phyloP scores from a whole-genome alignment of 2,113 vertebrate genomes.

The Urocolius indicus region DNA sequence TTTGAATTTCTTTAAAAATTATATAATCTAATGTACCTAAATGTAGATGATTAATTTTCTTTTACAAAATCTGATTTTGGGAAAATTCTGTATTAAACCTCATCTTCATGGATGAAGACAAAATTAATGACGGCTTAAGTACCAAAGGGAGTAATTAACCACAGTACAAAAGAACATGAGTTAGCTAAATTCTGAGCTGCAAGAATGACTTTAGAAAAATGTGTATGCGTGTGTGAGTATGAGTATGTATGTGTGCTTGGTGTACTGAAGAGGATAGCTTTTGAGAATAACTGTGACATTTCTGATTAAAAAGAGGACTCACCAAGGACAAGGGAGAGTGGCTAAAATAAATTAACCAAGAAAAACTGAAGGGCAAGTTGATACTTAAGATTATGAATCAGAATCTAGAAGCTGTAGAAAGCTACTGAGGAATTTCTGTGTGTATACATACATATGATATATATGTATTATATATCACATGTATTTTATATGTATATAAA shows the following conservation, averaged over 20 bases:
- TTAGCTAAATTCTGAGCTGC: background rate
- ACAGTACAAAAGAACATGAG: background rate
- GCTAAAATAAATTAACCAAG: background rate
- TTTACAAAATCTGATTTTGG: background rate
- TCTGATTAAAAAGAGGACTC: background rate
- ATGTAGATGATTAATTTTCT: background rate
- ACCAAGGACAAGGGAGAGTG: background rate
- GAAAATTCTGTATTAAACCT: background rate
- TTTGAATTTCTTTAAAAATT: background rate
- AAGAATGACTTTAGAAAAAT: background rate
- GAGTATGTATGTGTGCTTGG: fast-evolving
- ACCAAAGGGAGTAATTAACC: constrained; percentile 21
- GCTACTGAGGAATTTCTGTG: background rate
- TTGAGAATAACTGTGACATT: background rate
- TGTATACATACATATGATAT: too few relatives aligned
- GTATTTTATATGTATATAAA: background rate
- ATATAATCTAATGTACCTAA: background rate
- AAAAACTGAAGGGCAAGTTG: background rate
- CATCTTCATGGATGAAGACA: background rate
- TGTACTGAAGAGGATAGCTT: background rate
- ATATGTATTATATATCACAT: background rate
- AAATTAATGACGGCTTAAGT: background rate
- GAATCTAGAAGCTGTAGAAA: background rate
- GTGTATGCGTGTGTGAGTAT: too few relatives aligned
- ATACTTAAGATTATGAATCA: background rate